Evolutionary conservation across 2,888 invertebrate genomes (phyloP).

Genomic region (Torymus texanus): DNA sequence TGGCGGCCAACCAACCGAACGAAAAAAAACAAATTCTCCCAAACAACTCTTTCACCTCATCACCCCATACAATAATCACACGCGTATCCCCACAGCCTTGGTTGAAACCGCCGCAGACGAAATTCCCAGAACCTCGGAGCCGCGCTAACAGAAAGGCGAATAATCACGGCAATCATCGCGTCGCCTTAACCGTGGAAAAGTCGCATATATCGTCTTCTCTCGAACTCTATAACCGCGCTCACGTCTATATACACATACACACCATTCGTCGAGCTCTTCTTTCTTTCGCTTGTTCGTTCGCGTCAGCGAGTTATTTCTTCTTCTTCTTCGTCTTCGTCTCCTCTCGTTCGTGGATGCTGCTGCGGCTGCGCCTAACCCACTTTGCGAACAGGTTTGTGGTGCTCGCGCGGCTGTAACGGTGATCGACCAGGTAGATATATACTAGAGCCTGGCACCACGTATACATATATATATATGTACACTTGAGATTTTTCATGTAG

Average conservation of each 20-base stretch:
- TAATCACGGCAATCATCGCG: constrained; percentile 19
- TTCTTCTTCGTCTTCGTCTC: constrained; percentile 33
- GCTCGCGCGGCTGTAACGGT: constrained; percentile 66
- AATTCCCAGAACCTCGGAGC: constrained; percentile 35
- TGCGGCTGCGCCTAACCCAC: constrained; percentile 66
- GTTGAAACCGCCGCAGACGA: constrained; percentile 14
- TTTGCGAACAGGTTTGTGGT: constrained; percentile 71
- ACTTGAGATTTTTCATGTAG: constrained; percentile 19
- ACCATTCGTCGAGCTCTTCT: not conserved
- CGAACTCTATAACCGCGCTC: too few relatives aligned
- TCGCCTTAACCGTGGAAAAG: not conserved
- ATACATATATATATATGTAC: not conserved
- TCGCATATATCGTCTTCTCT: not conserved
- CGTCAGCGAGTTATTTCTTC: constrained; percentile 13
- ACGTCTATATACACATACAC: too few relatives aligned
- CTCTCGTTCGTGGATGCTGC: constrained; percentile 3
- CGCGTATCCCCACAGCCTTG: constrained; percentile 12
- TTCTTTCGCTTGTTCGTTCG: not conserved
- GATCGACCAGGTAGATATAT: constrained; percentile 62
- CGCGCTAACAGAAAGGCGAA: not conserved
- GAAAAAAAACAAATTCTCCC: not conserved
- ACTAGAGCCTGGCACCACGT: not conserved
- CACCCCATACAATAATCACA: not conserved
- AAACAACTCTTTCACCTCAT: not conserved
- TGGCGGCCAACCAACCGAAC: too few relatives aligned